Percentiles rank a stretch among this genome's conserved stretches.
Evolutionary conservation across 1,140 invertebrate genomes (phyloP).

Genomic region (Heliconius hewitsoni): DNA sequence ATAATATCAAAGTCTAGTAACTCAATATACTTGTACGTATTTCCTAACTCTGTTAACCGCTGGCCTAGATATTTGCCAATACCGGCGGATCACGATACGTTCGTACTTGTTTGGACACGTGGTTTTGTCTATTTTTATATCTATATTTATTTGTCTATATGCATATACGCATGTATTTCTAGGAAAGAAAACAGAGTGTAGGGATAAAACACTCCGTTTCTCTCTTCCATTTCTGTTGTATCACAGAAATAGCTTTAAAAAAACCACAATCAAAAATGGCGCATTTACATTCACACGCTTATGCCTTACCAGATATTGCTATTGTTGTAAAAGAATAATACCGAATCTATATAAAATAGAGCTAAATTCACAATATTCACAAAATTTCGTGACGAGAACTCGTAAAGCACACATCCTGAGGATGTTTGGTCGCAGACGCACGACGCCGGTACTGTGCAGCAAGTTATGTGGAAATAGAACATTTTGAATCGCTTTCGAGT

Average conservation of each 20-base stretch:
- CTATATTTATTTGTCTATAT: not conserved
- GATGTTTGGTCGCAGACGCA: conserved; percentile 6
- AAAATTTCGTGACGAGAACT: not conserved
- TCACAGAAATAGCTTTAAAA: no score
- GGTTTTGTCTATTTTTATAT: not conserved
- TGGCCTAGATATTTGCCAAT: conserved; percentile 5
- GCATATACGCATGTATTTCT: no score
- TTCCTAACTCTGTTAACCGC: conserved; percentile 11
- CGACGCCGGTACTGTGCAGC: not conserved
- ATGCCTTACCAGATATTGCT: no score
- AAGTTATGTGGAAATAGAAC: conserved; percentile 11
- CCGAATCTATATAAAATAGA: not conserved
- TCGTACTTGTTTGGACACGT: not conserved
- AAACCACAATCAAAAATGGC: no score
- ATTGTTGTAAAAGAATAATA: not conserved
- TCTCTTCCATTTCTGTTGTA: no score
- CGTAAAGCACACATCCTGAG: conserved; percentile 12
- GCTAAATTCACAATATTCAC: not conserved
- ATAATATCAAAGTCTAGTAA: conserved; percentile 5
- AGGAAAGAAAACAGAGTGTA: no score
- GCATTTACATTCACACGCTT: no score
- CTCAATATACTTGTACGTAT: not conserved
- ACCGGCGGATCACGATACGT: not conserved
- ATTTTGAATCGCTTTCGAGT: not conserved
- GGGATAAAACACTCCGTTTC: no score